A percentile compares a stretch with the other conserved stretches of the same genome.
phyloP scores from a whole-genome alignment of 2,113 vertebrate species.

The Mastomys coucha region DNA sequence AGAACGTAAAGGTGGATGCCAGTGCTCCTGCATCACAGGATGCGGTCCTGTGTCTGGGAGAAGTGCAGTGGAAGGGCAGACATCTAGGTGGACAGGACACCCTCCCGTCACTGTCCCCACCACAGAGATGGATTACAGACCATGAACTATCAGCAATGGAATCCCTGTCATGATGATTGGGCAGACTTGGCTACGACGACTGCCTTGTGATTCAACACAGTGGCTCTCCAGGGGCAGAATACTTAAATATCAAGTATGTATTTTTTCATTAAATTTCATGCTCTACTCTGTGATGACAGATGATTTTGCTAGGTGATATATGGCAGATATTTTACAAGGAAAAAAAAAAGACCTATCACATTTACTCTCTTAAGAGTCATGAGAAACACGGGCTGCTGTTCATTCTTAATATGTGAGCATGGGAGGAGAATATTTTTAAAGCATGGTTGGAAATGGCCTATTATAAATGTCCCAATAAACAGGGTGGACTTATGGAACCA shows the following conservation, averaged over 20 bases:
- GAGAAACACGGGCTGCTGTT: not conserved
- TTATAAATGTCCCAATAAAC: not conserved
- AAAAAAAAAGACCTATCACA: not conserved
- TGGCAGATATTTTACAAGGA: not conserved
- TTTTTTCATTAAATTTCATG: not conserved
- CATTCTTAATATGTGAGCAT: not conserved
- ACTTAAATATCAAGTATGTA: not conserved
- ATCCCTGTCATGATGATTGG: not conserved
- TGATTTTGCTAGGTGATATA: not conserved
- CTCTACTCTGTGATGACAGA: not conserved
- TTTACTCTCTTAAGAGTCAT: not conserved
- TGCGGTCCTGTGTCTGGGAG: no score
- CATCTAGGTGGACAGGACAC: not conserved
- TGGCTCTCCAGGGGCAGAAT: not conserved
- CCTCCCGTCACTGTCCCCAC: no score
- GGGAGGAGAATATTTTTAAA: not conserved
- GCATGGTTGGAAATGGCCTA: not conserved
- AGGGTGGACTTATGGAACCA: not conserved
- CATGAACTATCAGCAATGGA: not conserved
- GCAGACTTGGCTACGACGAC: no score
- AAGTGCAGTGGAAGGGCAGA: not conserved
- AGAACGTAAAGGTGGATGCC: not conserved
- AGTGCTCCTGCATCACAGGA: no score
- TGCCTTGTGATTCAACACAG: not conserved
- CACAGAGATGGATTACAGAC: not conserved